These are phyloP conservation scores for Cosmia trapezina DNA, from an alignment of 2,888 invertebrate species.

Conservation along the genomic window DNA sequence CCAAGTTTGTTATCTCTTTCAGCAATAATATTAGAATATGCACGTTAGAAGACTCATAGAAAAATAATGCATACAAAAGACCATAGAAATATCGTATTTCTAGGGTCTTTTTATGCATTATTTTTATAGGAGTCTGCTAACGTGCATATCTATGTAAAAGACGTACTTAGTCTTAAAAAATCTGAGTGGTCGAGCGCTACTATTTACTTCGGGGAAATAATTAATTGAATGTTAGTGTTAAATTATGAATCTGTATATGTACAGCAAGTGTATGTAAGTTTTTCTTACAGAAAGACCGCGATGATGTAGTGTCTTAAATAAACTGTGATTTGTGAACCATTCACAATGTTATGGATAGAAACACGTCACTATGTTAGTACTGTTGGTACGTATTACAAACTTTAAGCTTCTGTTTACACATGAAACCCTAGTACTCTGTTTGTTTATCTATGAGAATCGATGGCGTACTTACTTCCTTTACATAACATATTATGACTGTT, in stretches of 20 bases:
- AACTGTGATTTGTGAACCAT: slow-evolving; percentile 19
- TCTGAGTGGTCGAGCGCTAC: too few species aligned
- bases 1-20: too few species aligned
- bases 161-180: too few species aligned
- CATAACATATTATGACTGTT: slow-evolving; percentile 5
- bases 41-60: too few species aligned
- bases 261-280: not conserved
- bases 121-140: too few species aligned
- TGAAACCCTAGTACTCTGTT: slow-evolving; percentile 27
- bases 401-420: slow-evolving; percentile 33
- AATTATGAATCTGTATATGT: not conserved
- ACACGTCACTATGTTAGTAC: slow-evolving; percentile 40
- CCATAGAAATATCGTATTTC: too few species aligned
- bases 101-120: too few species aligned
- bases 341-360: slow-evolving; percentile 42
- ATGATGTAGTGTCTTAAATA: not conserved
- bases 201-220: not conserved
- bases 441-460: slow-evolving; percentile 32
- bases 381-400: slow-evolving; percentile 44
- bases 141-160: too few species aligned
- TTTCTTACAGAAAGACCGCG: not conserved
- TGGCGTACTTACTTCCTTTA: slow-evolving; percentile 14
- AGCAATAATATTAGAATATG: too few species aligned
- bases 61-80: too few species aligned
- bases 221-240: not conserved